phyloP scores from a whole-genome alignment of 2,113 vertebrate genomes.

The Pterocles gutturalis region DNA sequence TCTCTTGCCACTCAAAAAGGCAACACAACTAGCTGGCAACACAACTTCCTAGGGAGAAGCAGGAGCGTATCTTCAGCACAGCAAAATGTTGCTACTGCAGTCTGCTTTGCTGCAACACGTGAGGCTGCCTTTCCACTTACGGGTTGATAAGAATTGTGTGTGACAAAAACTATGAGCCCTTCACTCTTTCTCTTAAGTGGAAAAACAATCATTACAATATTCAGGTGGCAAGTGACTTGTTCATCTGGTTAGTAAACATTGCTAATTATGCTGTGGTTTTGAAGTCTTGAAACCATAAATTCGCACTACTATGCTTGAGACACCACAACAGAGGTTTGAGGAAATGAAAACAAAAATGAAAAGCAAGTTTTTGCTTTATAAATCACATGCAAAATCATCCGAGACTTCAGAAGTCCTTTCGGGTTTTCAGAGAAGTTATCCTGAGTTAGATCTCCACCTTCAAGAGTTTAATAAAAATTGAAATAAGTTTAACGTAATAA shows the following conservation, averaged over 20 bases:
- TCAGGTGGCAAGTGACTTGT: neutral
- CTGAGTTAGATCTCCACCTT: neutral
- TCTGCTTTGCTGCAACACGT: neutral
- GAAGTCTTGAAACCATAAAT: neutral
- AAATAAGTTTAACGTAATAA: neutral
- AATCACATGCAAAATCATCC: neutral
- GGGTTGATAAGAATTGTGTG: neutral
- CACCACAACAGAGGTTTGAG: constrained; percentile 5
- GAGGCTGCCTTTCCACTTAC: neutral
- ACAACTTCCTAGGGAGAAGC: neutral
- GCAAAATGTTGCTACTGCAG: neutral
- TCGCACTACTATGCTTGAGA: neutral
- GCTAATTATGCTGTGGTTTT: constrained; percentile 13
- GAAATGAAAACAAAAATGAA: constrained; percentile 22
- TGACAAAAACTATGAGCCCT: neutral
- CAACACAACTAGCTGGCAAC: neutral
- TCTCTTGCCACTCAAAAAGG: neutral
- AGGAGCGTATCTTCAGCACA: neutral
- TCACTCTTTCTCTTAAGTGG: neutral
- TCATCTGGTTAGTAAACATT: constrained; percentile 4
- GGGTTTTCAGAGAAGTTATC: neutral
- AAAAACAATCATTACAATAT: neutral
- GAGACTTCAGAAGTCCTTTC: neutral
- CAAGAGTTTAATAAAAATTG: neutral
- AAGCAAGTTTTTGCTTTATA: constrained; percentile 11